Evolutionary conservation across 2,797 vertebrate species (phyloP).

Genomic region (Craterocephalus amniculus): DNA sequence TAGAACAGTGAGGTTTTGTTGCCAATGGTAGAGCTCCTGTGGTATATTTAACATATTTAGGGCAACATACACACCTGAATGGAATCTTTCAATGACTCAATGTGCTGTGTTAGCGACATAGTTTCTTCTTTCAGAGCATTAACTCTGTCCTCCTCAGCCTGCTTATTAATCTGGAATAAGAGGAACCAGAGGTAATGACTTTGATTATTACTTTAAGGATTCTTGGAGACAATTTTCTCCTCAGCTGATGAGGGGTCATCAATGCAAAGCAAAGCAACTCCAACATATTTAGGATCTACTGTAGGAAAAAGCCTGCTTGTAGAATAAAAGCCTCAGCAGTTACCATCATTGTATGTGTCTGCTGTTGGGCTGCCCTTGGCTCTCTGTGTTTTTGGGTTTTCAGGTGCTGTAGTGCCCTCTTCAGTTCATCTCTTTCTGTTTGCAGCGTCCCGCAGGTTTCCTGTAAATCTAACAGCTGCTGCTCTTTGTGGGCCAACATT

Average conservation of each 20-base stretch:
- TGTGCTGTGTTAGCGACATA: neutral
- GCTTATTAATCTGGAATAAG: slow-evolving; percentile 46
- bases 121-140: slow-evolving; percentile 68
- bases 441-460: slow-evolving; percentile 54
- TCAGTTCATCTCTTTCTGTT: slow-evolving; percentile 65
- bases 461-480: slow-evolving; percentile 68
- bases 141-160: slow-evolving; percentile 62
- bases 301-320: neutral
- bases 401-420: slow-evolving; percentile 62
- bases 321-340: neutral
- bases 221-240: slow-evolving; percentile 27
- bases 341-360: slow-evolving; percentile 57
- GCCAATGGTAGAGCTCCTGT: neutral
- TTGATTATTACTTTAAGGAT: slow-evolving; percentile 64
- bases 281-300: neutral
- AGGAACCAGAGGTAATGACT: slow-evolving; percentile 1
- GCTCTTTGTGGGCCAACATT: slow-evolving; percentile 80
- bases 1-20: neutral
- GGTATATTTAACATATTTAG: neutral
- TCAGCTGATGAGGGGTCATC: neutral
- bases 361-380: slow-evolving; percentile 58
- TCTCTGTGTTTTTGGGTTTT: slow-evolving; percentile 46
- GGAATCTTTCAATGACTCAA: neutral
- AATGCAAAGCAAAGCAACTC: neutral
- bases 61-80: neutral